Conservation (phyloP, 2,113 vertebrate species). For the Anoura caudifer region DNA sequence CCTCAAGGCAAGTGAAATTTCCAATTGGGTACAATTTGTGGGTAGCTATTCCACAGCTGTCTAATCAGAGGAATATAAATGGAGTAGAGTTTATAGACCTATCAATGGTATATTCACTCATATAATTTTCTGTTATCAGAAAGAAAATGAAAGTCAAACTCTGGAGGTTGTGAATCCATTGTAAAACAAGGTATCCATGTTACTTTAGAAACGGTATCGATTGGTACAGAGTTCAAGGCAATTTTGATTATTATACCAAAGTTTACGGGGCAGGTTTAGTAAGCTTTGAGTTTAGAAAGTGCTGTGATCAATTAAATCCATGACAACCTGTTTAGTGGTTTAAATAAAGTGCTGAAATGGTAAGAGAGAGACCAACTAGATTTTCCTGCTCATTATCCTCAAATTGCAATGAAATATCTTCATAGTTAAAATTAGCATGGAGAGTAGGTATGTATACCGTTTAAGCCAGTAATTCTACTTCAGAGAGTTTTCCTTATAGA, state of each 20-base stretch:
- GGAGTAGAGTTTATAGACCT: not conserved
- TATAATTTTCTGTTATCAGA: not conserved
- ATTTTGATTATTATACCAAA: not conserved
- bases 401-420: not conserved
- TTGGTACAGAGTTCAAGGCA: not conserved
- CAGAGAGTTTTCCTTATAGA: not conserved
- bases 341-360: not conserved
- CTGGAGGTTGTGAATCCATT: not conserved
- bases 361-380: not conserved
- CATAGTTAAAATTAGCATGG: not conserved
- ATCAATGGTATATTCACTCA: not conserved
- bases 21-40: not conserved
- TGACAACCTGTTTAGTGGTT: not conserved
- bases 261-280: not conserved
- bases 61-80: not conserved
- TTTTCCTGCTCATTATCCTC: not conserved
- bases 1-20: constrained; percentile 22
- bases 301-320: not conserved
- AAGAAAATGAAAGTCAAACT: not conserved
- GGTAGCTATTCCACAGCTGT: not conserved
- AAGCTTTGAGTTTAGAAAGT: not conserved
- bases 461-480: not conserved
- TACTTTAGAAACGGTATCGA: not conserved
- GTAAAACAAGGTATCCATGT: not conserved
- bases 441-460: not conserved